Base-by-base conservation (phyloP, 1,140 invertebrate species). In the Leptonema lineaticorne region DNA sequence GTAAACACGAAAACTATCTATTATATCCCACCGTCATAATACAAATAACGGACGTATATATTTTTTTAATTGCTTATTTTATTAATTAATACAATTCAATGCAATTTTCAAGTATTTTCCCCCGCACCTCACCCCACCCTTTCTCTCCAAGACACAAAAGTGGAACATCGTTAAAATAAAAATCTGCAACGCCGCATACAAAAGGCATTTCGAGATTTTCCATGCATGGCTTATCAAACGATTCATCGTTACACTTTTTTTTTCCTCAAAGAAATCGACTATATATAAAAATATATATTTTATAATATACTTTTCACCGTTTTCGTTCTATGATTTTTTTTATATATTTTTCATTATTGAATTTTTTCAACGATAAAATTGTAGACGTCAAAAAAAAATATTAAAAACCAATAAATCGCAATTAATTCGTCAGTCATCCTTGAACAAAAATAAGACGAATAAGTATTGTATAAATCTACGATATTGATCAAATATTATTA, bases 401-500 rank as follows among this genome's bases (percentile, higher is more conserved):
- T 16, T 53, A 11, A 11, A 20, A 11, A 53, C 20, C 11, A 53
- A 53, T 11, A 14, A 22, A 5, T 11, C 50, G 50, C 24, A 26
- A 7, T 53, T 53, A 2, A n/a, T 20, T 26, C 24, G 24, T 14
- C 50, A 30, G 37, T 45, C 59, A 45, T n/a, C n/a, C n/a, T n/a
- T n/a, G n/a, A n/a, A n/a, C n/a, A n/a, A n/a, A n/a, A n/a, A n/a
- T n/a, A n/a, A n/a, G n/a, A n/a, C n/a, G n/a, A n/a, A n/a, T n/a
- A n/a, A n/a, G n/a, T n/a, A n/a, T n/a, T n/a, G 45, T 62, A 37
- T 62, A 33, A 62, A 62, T 62, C 45, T 62, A 33, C 45, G 59
- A 62, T 62, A 62, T 62, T 45, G 59, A 62, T 62, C 59, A 62
- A 62, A 62, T 62, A 62, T 18, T 24, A 37, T 16, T 53, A n/a